Evolutionary conservation across 2,888 invertebrate species (phyloP).

Genomic region (Protophormia terraenovae): DNA sequence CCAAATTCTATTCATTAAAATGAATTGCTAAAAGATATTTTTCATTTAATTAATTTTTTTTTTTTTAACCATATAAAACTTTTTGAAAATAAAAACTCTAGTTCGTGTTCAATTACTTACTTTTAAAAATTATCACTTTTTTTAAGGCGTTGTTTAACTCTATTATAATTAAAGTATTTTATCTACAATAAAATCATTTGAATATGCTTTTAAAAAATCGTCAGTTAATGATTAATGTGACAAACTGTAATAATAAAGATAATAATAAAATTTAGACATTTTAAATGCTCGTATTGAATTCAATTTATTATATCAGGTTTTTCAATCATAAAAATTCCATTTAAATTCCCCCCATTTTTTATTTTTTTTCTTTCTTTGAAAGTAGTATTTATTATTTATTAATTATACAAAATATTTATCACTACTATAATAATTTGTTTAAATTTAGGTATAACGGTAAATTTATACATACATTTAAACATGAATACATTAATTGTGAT

Average conservation of each 20-base stretch:
- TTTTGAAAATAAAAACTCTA: too few species aligned
- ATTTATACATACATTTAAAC: neutral
- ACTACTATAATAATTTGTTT: neutral
- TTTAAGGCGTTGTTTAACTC: neutral
- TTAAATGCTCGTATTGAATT: neutral
- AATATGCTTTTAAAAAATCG: neutral
- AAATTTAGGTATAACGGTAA: conserved; percentile 45
- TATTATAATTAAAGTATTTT: neutral
- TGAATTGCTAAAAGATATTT: too few species aligned
- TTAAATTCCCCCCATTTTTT: neutral
- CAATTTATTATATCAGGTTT: neutral
- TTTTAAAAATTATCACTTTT: neutral
- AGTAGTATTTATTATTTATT: neutral
- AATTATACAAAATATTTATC: neutral
- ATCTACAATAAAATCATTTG: neutral
- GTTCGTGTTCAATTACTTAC: too few species aligned
- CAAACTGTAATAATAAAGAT: neutral
- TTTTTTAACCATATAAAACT: too few species aligned
- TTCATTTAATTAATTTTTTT: too few species aligned
- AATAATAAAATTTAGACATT: neutral
- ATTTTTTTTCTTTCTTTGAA: neutral
- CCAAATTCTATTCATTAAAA: too few species aligned
- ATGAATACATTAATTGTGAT: conserved; percentile 7
- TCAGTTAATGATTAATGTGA: neutral
- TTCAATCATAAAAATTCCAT: neutral